phyloP scores from a whole-genome alignment of 2,888 invertebrate species.

The Matsumyia berberina region DNA sequence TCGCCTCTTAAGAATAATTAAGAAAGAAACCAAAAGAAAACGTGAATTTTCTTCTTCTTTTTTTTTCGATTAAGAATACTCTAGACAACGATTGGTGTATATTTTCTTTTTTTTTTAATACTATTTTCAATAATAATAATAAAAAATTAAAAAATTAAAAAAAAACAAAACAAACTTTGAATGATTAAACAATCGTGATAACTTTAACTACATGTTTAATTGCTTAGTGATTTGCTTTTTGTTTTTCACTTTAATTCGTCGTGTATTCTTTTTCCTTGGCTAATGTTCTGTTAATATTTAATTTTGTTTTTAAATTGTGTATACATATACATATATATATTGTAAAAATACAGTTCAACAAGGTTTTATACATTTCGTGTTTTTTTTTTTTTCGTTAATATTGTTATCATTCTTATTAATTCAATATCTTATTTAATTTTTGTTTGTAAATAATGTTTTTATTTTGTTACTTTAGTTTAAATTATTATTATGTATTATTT shows the following conservation, averaged over 20 bases:
- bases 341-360: conserved; percentile 76
- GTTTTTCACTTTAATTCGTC: conserved; percentile 41
- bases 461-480: conserved; percentile 56
- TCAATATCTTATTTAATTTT: conserved; percentile 70
- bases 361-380: conserved; percentile 67
- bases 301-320: conserved; percentile 49
- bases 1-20: conserved; percentile 41
- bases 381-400: conserved; percentile 67
- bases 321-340: conserved; percentile 62
- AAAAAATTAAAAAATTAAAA: conserved; percentile 28
- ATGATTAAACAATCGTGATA: conserved; percentile 36
- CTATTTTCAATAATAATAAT: conserved; percentile 31
- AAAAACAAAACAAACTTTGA: neutral
- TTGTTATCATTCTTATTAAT: conserved; percentile 67
- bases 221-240: conserved; percentile 19
- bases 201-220: conserved; percentile 52
- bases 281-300: conserved; percentile 54
- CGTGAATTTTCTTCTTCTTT: conserved; percentile 3
- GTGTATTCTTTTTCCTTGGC: conserved; percentile 53
- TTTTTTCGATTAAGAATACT: conserved; percentile 22
- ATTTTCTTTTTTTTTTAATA: conserved; percentile 20
- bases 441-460: conserved; percentile 73
- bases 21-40: conserved; percentile 20
- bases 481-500: conserved; percentile 64
- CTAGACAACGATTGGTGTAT: conserved; percentile 46